Evolutionary conservation across 2,113 vertebrate genomes (phyloP), one percentile per base, ranked within the genome.

Genomic region (Galeopterus variegatus): DNA sequence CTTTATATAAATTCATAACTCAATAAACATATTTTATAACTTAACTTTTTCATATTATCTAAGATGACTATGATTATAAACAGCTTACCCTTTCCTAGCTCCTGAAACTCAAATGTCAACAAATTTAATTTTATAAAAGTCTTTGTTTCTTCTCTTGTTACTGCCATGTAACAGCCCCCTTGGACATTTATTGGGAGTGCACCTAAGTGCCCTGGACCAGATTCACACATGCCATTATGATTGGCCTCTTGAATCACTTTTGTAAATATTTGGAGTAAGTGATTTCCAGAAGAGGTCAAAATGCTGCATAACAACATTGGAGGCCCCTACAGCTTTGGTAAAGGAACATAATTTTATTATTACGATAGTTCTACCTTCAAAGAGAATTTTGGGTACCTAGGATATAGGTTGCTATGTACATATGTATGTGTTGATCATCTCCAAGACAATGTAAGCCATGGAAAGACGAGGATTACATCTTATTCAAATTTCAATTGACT

Each of bases 1-100:
- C 64, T 91, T 94, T 89, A 48, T 69, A 83, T 77, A 72, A 50
- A 87, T 73, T 72, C 28, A 56, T 79, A 84, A 81, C 90, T 92
- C 67, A 65, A 48, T 84, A 84, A 79, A 56, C 65, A n/a, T 14
- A 60, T 75, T 89, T 94, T 75, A 62, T 50, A 69, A 64, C 26
- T 80, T 64, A 45, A 64, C 28, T 86, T 86, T 93, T 28, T 89
- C 33, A 28, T 48, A 56, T 88, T 94, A 79, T 62, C 17, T 33
- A 11, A 77, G 7, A 64, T 88, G 24, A 90, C 67, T 77, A 19
- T 14, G 24, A 54, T 85, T 72, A 19, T 45, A 89, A 11, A 23
- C 80, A 80, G 58, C 1, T 89, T 77, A 19, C 8, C 33, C 18
- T 89, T 70, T 90, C 50, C 80, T 58, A 72, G 82, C 36, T 82